Conservation (phyloP, 2,113 vertebrate genomes). For the Salvelinus alpinus region DNA sequence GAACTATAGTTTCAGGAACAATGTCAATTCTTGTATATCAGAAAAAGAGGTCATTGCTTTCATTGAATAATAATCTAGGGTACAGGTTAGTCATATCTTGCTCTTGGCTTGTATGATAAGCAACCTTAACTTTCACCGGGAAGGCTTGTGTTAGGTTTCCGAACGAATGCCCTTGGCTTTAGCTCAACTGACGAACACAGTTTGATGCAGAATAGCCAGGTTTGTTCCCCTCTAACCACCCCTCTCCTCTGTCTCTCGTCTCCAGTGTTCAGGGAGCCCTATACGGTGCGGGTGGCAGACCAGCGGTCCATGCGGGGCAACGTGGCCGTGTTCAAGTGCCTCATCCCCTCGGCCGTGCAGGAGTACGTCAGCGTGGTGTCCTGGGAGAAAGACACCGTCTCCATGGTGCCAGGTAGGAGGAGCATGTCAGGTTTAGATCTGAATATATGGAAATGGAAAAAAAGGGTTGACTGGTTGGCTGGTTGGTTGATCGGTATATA, state of each 20-base stretch:
- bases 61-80: too few relatives aligned
- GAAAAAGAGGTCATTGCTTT: neutral
- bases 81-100: too few relatives aligned
- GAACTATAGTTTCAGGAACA: constrained; percentile 1
- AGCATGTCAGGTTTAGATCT: neutral
- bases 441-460: neutral
- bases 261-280: constrained; percentile 96
- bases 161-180: neutral
- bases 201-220: neutral
- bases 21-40: neutral
- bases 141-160: too few relatives aligned
- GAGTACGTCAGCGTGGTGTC: constrained; percentile 98
- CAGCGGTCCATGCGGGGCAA: constrained; percentile 98
- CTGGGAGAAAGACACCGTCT: constrained; percentile 99
- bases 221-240: neutral
- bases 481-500: neutral
- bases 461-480: neutral
- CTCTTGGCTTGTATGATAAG: too few relatives aligned
- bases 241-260: constrained; percentile 19
- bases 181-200: too few relatives aligned
- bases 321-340: constrained; percentile 99
- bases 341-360: constrained; percentile 97
- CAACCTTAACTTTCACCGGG: too few relatives aligned
- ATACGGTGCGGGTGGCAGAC: constrained; percentile 99
- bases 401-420: constrained; percentile 94